A percentile compares a stretch with the other conserved stretches of the same genome.
Conservation (phyloP, 2,888 invertebrate species). For the Carcina quercana region DNA sequence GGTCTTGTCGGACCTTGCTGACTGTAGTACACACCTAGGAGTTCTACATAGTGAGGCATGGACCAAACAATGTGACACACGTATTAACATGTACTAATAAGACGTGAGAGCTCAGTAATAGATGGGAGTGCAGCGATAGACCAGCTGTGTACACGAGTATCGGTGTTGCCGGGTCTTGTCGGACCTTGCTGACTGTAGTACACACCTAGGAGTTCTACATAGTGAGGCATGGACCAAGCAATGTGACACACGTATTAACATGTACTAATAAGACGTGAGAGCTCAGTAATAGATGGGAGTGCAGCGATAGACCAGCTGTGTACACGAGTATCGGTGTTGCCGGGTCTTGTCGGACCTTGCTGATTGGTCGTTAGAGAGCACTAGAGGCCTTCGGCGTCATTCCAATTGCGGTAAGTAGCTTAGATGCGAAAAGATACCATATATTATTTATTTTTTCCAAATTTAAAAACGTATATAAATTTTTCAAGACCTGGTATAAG, state of each 20-base stretch:
- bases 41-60: no score
- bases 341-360: constrained; percentile 20
- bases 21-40: no score
- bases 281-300: not conserved
- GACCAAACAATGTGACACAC: no score
- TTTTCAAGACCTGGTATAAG: no score
- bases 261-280: not conserved
- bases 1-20: no score
- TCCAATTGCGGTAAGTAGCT: not conserved
- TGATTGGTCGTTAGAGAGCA: constrained; percentile 31
- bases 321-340: constrained; percentile 14
- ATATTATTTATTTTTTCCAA: no score
- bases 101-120: not conserved
- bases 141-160: constrained; percentile 16
- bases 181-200: constrained; percentile 31
- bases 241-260: no score
- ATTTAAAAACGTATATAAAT: no score
- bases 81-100: no score
- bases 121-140: not conserved
- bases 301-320: constrained; percentile 12
- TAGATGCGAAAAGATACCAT: no score
- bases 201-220: no score
- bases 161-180: constrained; percentile 18
- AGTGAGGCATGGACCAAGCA: no score
- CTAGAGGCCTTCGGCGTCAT: not conserved